Base-by-base conservation (phyloP, 2,797 vertebrate genomes). In the Hyperoplus immaculatus region DNA sequence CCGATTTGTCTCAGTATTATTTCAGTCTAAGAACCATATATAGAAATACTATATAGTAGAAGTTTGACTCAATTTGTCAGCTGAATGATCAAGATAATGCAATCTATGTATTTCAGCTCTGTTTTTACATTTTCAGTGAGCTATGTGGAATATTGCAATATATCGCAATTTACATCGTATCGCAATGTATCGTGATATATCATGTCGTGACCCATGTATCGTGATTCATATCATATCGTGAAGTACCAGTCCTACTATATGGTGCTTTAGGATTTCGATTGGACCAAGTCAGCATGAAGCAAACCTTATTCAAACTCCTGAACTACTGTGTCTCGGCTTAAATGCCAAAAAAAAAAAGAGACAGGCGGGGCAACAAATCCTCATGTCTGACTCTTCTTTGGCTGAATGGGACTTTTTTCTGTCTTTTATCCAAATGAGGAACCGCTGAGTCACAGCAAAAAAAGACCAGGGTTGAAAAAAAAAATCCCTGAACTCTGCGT, bases 381-480 rank as follows among this genome's bases (percentile, higher is more conserved):
- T 66, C 55, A 68, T 71, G 65, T 64, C 29, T 77, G 9, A 8
- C 62, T 51, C 64, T 72, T 59, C 50, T 57, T 60, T 70, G 53
- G 38, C 67, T 46, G 38, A 53, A 61, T 39, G 12, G 12, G 2
- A 18, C 2, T 42, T 10, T 46, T 15, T 57, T 36, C 56, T 8
- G 29, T 29, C 29, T 29, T 29, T 29, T 29, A n/a, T 45, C 47
- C 39, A 41, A 54, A n/a, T 7, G 5, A 78, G 18, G 63, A 85
- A 72, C 5, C 2, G 73, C 81, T 86, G 82, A 85, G 71, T 86
- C 78, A 82, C 65, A 65, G 18, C 45, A 61, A 29, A 8, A 58
- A 39, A 9, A 29, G 29, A 29, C 3, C 29, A 6, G 15, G 47
- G 1, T 16, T 41, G 8, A 55, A 29, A 29, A 29, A 29, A 29